A percentile compares a stretch with the other conserved stretches of the same genome.
These are phyloP conservation scores for Oxytorus armatus DNA, from an alignment of 2,888 invertebrate species.

Conservation along the genomic window DNA sequence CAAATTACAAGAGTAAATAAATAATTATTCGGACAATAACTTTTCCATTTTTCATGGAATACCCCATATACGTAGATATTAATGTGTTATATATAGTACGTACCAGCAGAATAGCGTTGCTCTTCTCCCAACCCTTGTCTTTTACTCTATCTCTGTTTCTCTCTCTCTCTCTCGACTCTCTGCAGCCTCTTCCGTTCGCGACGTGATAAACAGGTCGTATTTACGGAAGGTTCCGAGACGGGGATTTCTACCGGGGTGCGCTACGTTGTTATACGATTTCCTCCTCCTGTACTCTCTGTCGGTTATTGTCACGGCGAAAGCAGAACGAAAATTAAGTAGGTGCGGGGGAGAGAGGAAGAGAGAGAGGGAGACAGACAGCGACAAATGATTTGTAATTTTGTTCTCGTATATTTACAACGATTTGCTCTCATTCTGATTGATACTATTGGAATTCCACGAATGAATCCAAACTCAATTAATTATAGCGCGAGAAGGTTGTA, in stretches of 20 bases:
- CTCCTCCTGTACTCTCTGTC: conserved; percentile 13
- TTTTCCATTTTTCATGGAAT: too few species aligned
- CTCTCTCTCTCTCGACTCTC: too few species aligned
- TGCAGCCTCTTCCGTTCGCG: conserved; percentile 40
- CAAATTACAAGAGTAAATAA: not conserved
- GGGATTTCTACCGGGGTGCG: conserved; percentile 46
- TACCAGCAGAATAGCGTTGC: conserved; percentile 28
- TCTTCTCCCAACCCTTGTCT: conserved; percentile 37
- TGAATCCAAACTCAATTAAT: not conserved
- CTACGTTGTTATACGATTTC: conserved; percentile 43
- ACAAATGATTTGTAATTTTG: conserved; percentile 24
- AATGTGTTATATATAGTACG: conserved; percentile 17
- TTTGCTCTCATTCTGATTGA: not conserved
- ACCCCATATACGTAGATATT: not conserved
- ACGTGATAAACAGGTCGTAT: conserved; percentile 68
- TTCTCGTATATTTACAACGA: conserved; percentile 9
- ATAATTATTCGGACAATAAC: not conserved
- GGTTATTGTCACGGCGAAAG: conserved; percentile 47
- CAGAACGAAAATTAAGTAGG: not conserved
- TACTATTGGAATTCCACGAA: conserved; percentile 6
- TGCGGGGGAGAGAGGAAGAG: conserved; percentile 1
- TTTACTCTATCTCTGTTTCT: too few species aligned
- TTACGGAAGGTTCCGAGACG: conserved; percentile 60
- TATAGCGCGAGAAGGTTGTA: not conserved
- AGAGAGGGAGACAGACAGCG: not conserved